Evolutionary conservation across 2,888 invertebrate genomes (phyloP).

Genomic region (Leptinotarsa juncta): DNA sequence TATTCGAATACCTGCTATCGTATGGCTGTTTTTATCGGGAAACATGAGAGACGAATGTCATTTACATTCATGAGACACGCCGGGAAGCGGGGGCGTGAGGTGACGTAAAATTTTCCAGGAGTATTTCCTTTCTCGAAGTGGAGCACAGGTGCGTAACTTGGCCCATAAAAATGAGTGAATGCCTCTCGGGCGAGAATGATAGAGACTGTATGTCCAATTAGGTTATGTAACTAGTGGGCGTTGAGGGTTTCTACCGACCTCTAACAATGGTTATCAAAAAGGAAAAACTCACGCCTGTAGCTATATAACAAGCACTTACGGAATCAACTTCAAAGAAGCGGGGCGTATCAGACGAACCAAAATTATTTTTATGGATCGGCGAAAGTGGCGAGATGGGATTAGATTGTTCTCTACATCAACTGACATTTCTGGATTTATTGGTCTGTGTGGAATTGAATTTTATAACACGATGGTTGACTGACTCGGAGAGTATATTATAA

Average conservation of each 20-base stretch:
- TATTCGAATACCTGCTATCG: conserved; percentile 4
- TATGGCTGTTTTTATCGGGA: not conserved
- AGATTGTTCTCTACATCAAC: not conserved
- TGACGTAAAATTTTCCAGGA: not conserved
- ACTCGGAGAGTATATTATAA: no score
- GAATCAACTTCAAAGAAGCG: not conserved
- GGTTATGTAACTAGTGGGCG: conserved; percentile 6
- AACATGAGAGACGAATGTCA: conserved; percentile 2
- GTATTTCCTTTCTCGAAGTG: not conserved
- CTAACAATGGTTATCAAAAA: not conserved
- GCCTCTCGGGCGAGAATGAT: conserved; percentile 5
- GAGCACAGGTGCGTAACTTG: conserved; percentile 11
- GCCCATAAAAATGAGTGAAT: conserved; percentile 4
- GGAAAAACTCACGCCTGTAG: not conserved
- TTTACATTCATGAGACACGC: conserved; percentile 12
- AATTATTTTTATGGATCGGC: not conserved
- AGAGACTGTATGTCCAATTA: conserved; percentile 8
- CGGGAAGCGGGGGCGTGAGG: not conserved
- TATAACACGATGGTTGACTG: no score
- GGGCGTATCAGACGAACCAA: not conserved
- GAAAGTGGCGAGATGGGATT: no score
- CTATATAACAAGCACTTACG: conserved; percentile 12
- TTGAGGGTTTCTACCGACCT: not conserved
- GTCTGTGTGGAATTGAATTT: no score
- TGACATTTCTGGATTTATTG: not conserved